Evolutionary conservation across 2,113 vertebrate genomes (phyloP).

Genomic region (Alectura lathami): DNA sequence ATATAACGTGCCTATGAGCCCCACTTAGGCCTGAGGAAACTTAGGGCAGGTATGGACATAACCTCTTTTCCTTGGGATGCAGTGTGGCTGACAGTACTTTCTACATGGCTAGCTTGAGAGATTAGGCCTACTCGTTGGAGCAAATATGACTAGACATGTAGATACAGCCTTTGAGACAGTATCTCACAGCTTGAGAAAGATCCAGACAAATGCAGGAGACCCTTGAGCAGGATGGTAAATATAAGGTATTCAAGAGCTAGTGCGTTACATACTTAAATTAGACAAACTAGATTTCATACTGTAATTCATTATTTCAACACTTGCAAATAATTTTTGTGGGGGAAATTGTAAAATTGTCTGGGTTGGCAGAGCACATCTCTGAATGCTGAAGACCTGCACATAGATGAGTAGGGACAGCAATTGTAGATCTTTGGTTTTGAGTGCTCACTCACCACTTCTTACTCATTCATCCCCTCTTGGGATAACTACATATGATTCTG

Average conservation of each 20-base stretch:
- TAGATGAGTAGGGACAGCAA: background rate
- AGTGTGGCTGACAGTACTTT: background rate
- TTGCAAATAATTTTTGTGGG: background rate
- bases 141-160: background rate
- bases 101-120: background rate
- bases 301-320: background rate
- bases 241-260: background rate
- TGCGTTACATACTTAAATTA: background rate
- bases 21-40: background rate
- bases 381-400: background rate
- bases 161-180: background rate
- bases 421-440: background rate
- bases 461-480: background rate
- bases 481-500: background rate
- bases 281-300: background rate
- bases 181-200: background rate
- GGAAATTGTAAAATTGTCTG: background rate
- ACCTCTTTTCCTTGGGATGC: background rate
- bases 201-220: accelerated
- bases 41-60: background rate
- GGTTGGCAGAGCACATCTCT: background rate
- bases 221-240: background rate
- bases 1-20: background rate
- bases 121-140: background rate
- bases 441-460: background rate